Percentiles rank a stretch among this genome's conserved stretches.
Conservation (phyloP, 64 coral and sea anemone genomes). For the Montipora capricornis region DNA sequence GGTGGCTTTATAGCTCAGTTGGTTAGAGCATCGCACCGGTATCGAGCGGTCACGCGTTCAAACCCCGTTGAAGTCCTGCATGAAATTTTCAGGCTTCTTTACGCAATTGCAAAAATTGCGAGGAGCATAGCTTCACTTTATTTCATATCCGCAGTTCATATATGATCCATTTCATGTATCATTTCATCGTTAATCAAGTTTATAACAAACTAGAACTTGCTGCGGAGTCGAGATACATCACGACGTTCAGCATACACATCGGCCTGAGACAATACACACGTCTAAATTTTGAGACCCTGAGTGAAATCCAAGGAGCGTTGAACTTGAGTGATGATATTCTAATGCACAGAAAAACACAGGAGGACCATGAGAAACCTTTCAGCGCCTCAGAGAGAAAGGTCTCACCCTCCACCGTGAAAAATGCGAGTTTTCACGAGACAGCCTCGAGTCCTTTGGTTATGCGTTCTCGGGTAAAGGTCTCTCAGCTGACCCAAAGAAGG, state of each 20-base stretch:
- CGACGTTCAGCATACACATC: conserved; percentile 68
- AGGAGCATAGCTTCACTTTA: too few relatives aligned
- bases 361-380: conserved; percentile 26
- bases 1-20: too few relatives aligned
- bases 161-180: too few relatives aligned
- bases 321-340: background rate
- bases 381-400: conserved; percentile 57
- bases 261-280: conserved; percentile 47
- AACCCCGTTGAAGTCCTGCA: too few relatives aligned
- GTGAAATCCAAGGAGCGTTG: conserved; percentile 49
- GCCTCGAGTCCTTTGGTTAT: conserved; percentile 57
- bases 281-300: conserved; percentile 73
- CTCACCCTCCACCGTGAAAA: conserved; percentile 54
- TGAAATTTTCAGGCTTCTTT: too few relatives aligned
- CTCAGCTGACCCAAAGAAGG: conserved; percentile 44
- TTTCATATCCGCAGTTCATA: too few relatives aligned
- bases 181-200: too few relatives aligned
- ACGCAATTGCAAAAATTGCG: too few relatives aligned
- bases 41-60: too few relatives aligned
- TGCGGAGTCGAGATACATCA: conserved; percentile 57
- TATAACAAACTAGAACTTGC: conserved; percentile 18
- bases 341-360: conserved; percentile 21
- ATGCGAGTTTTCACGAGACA: conserved; percentile 35
- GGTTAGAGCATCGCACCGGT: too few relatives aligned
- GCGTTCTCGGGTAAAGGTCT: background rate